phyloP scores from a whole-genome alignment of 1,140 invertebrate species.

The Drosophila watanabei region DNA sequence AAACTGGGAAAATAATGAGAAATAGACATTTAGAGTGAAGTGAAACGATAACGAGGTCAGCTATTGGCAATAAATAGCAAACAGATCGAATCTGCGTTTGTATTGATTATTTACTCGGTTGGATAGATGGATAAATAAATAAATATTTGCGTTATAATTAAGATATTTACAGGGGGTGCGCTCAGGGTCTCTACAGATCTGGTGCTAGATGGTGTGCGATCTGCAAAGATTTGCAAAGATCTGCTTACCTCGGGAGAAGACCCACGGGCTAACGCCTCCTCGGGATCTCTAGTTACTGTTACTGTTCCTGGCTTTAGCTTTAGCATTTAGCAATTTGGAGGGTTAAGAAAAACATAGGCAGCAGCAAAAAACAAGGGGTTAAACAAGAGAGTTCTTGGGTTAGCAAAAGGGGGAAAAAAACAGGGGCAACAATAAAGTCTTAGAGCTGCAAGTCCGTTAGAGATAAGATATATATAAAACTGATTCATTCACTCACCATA shows the following conservation, averaged over 20 bases:
- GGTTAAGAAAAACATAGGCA: conserved; percentile 34
- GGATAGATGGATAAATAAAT: conserved; percentile 48
- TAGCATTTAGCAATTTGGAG: conserved; percentile 22
- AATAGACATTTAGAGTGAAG: conserved; percentile 28
- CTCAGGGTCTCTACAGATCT: conserved; percentile 45
- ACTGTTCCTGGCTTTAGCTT: conserved; percentile 58
- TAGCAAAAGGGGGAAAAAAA: conserved; percentile 22
- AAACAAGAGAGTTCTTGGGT: conserved; percentile 57
- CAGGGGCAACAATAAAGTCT: conserved; percentile 7
- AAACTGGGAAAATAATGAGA: conserved; percentile 12
- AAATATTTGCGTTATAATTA: conserved; percentile 50
- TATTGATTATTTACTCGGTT: conserved; percentile 65
- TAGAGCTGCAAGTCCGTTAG: conserved; percentile 29
- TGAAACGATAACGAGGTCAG: conserved; percentile 64
- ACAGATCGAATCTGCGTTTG: conserved; percentile 36
- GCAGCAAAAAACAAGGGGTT: conserved; percentile 53
- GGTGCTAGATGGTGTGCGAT: conserved; percentile 12
- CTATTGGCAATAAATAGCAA: conserved; percentile 41
- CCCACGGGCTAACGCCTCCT: conserved; percentile 30
- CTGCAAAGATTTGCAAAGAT: conserved; percentile 38
- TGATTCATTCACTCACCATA: conserved; percentile 91
- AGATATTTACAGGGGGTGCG: conserved; percentile 52
- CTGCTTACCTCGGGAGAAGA: conserved; percentile 66
- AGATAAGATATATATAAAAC: neutral
- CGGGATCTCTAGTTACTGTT: conserved; percentile 61